phyloP scores from a whole-genome alignment of 2,113 vertebrate genomes.

The Plotosus lineatus region DNA sequence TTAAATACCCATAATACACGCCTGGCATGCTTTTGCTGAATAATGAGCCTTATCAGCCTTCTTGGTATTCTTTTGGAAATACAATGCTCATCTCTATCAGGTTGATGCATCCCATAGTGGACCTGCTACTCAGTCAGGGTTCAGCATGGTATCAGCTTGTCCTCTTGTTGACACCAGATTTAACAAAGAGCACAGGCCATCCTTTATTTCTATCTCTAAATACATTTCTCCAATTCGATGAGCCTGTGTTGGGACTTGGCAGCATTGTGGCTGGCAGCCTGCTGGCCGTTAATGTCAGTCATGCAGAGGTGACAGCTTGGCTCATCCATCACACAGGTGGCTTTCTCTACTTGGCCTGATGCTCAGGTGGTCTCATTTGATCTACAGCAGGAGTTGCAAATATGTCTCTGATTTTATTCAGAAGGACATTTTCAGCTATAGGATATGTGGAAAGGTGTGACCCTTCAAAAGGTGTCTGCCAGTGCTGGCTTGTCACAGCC shows the following conservation, averaged over 20 bases:
- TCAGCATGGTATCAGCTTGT: conserved; percentile 15
- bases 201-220: conserved; percentile 14
- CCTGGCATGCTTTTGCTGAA: not conserved
- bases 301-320: conserved; percentile 50
- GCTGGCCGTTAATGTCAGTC: conserved; percentile 48
- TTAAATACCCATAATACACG: conserved; percentile 30
- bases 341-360: conserved; percentile 33
- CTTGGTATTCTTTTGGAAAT: not conserved
- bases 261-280: conserved; percentile 44
- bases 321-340: conserved; percentile 49
- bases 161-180: not conserved
- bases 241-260: conserved; percentile 32
- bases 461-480: conserved; percentile 33
- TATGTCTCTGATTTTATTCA: conserved; percentile 44
- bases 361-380: conserved; percentile 42
- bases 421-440: conserved; percentile 23
- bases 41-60: conserved; percentile 1
- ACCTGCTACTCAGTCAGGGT: conserved; percentile 6
- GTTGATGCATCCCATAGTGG: not conserved
- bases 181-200: conserved; percentile 16
- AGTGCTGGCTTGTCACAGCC: not conserved
- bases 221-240: conserved; percentile 17
- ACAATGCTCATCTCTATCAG: not conserved
- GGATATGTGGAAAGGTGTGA: conserved; percentile 34
- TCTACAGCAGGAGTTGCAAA: conserved; percentile 47